phyloP scores from a whole-genome alignment of 2,113 vertebrate genomes.

The Lophochroa leadbeateri region DNA sequence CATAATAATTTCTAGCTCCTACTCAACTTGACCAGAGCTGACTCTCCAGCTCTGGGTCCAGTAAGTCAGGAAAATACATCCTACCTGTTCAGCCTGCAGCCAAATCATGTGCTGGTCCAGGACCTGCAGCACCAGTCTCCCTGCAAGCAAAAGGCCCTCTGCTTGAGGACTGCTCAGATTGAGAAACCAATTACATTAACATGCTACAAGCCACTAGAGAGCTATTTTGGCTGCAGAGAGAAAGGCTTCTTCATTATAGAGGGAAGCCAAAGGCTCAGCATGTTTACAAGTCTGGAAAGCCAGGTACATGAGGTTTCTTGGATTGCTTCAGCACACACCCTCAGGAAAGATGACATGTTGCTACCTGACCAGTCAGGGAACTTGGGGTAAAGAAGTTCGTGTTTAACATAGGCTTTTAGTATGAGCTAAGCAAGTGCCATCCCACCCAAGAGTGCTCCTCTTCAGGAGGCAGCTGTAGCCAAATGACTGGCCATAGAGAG shows the following conservation, averaged over 20 bases:
- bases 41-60: neutral
- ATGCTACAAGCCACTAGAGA: neutral
- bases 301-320: neutral
- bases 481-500: fast-evolving
- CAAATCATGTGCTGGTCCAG: neutral
- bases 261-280: neutral
- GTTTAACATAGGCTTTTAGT: neutral
- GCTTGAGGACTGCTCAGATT: neutral
- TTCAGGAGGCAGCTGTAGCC: neutral
- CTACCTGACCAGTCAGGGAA: neutral
- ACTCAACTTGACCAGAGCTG: neutral
- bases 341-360: neutral
- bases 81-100: neutral
- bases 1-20: neutral
- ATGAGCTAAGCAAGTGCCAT: neutral
- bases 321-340: neutral
- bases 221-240: neutral
- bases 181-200: neutral
- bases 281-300: neutral
- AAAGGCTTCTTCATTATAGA: neutral
- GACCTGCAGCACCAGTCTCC: neutral
- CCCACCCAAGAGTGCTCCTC: neutral
- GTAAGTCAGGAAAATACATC: neutral
- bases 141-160: neutral
- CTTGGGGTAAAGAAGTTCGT: neutral